These are phyloP conservation scores for Chymomyza fuscimana DNA, from an alignment of 2,888 invertebrate species.

Conservation along the genomic window DNA sequence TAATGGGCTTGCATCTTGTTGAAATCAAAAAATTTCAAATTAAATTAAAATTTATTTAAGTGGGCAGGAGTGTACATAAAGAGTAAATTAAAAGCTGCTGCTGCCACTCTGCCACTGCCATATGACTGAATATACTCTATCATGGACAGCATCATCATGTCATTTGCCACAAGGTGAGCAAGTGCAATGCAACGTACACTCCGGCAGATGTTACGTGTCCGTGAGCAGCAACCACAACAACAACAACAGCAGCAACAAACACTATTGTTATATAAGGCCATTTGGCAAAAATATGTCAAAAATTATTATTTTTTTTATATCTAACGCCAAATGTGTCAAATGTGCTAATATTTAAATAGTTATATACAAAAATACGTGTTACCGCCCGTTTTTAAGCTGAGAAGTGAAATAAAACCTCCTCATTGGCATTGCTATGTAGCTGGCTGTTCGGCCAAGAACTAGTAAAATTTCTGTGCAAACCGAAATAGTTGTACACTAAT, in stretches of 20 bases:
- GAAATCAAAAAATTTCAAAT: too few species aligned
- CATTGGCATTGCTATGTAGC: not conserved
- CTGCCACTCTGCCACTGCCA: too few species aligned
- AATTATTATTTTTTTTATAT: slow-evolving; percentile 17
- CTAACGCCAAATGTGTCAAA: not conserved
- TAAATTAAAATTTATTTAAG: too few species aligned
- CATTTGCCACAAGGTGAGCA: not conserved
- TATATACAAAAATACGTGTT: not conserved
- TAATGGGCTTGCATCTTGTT: too few species aligned
- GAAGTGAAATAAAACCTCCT: not conserved
- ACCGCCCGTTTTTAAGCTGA: too few species aligned
- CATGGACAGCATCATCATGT: not conserved
- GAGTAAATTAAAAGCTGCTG: not conserved
- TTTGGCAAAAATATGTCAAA: not conserved
- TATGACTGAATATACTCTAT: not conserved
- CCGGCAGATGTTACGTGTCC: not conserved
- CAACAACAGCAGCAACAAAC: not conserved
- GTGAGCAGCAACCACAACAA: not conserved
- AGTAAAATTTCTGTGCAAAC: not conserved
- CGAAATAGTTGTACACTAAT: not conserved
- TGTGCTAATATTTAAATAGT: slow-evolving; percentile 1
- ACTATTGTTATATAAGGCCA: not conserved
- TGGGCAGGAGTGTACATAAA: too few species aligned
- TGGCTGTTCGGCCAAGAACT: not conserved
- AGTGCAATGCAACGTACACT: not conserved